Evolutionary conservation across 2,888 invertebrate genomes (phyloP).

Genomic region (Chrysomela aeneicollis): DNA sequence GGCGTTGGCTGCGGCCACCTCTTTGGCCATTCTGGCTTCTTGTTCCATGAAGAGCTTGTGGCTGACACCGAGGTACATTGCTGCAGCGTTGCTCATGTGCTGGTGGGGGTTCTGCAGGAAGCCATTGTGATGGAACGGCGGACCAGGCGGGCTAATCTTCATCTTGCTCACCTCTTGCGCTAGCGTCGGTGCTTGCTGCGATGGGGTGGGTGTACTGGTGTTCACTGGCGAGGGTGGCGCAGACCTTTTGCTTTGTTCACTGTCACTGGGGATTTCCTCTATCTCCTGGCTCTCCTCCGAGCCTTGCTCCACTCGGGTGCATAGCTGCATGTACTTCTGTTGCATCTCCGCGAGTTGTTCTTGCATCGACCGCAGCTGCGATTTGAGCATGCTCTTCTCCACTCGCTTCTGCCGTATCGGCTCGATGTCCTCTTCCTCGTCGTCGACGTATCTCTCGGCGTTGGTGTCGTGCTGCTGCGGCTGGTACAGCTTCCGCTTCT

Average conservation of each 20-base stretch:
- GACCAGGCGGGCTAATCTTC: constrained; percentile 61
- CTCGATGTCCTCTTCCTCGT: constrained; percentile 75
- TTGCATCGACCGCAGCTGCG: constrained; percentile 86
- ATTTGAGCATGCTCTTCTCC: constrained; percentile 86
- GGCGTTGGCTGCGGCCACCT: constrained; percentile 68
- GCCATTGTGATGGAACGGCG: constrained; percentile 62
- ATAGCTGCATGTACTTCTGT: constrained; percentile 87
- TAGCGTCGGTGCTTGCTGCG: constrained; percentile 50
- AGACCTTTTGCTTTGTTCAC: constrained; percentile 66
- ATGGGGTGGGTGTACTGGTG: constrained; percentile 61
- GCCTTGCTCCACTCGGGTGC: constrained; percentile 84
- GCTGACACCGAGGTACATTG: constrained; percentile 80
- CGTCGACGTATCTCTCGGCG: constrained; percentile 73
- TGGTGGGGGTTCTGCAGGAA: constrained; percentile 60
- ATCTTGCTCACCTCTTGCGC: constrained; percentile 59
- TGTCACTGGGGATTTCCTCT: constrained; percentile 76
- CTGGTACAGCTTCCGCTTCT: constrained; percentile 94
- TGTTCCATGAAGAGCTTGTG: constrained; percentile 83
- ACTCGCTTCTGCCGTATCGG: constrained; percentile 85
- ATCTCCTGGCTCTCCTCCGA: constrained; percentile 79
- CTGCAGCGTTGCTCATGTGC: constrained; percentile 64
- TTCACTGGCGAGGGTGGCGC: constrained; percentile 67
- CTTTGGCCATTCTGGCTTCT: constrained; percentile 76
- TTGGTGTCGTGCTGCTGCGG: constrained; percentile 90
- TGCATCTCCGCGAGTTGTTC: constrained; percentile 91